These are phyloP conservation scores for Pterobdella sp. DNA, from an alignment of 2,888 invertebrate genomes.

Conservation along the genomic window DNA sequence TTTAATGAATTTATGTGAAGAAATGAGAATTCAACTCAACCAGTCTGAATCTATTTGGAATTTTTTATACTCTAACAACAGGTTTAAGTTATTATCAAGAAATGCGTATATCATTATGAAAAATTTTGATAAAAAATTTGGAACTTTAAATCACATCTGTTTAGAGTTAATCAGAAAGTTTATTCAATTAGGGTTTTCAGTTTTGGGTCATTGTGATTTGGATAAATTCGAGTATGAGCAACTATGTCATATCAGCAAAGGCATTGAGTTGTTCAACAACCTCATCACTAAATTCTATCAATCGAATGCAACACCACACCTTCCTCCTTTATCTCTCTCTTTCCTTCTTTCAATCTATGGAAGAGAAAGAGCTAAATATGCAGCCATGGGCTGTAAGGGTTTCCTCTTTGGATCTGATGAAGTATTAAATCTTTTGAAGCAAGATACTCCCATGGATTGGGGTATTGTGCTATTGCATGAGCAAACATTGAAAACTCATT, in stretches of 20 bases:
- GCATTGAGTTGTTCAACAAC: constrained; percentile 49
- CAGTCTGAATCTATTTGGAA: constrained; percentile 50
- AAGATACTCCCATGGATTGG: not conserved
- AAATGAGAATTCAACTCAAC: constrained; percentile 46
- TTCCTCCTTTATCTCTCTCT: constrained; percentile 45
- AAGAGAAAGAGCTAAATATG: constrained; percentile 46
- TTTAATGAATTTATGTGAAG: constrained; percentile 48
- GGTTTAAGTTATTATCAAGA: constrained; percentile 39
- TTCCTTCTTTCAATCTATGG: constrained; percentile 45
- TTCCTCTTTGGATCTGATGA: constrained; percentile 46
- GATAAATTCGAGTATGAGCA: constrained; percentile 45
- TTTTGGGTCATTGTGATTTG: constrained; percentile 48
- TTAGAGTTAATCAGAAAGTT: constrained; percentile 47
- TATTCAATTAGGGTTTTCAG: constrained; percentile 46
- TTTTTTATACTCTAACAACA: constrained; percentile 43
- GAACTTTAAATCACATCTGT: constrained; percentile 42
- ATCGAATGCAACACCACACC: not conserved
- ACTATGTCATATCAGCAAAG: constrained; percentile 48
- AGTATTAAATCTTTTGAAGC: constrained; percentile 39
- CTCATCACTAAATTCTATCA: constrained; percentile 40
- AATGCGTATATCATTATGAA: constrained; percentile 43
- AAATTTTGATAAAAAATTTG: constrained; percentile 40
- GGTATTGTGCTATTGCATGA: not conserved
- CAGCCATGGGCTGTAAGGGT: constrained; percentile 45
- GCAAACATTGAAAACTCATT: constrained; percentile 26